Evolutionary conservation across 2,797 vertebrate genomes (phyloP), one percentile per base, ranked within the genome.

Genomic region (Cetoscarus ocellatus): DNA sequence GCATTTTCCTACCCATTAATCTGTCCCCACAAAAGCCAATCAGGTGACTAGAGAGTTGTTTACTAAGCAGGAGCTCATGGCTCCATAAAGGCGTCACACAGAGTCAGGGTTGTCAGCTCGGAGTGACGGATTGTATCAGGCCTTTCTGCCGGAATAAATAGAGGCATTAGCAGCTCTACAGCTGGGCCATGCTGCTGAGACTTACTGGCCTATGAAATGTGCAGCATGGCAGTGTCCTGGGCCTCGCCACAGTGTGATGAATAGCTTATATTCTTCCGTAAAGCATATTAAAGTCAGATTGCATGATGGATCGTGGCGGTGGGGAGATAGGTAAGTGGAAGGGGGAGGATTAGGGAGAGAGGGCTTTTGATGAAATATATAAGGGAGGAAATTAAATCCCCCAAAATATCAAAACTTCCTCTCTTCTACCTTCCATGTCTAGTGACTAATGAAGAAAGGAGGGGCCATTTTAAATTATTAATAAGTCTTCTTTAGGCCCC

Each of bases 241-340:
- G 87, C 78, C 67, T 85, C 42, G 42, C 67, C 74, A 67, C 63
- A n/a, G 57, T 48, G 61, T 95, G 93, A 95, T 93, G 84, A 92
- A 95, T 93, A 86, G 73, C 86, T 87, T 75, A 86, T 84, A 81
- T 86, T 92, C 81, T 80, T 84, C 84, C 5, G 73, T 86, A 87
- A 93, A 92, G 91, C 87, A 87, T 94, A 94, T 93, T 94, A 92
- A 91, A 93, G 90, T 88, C 90, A 85, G 75, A 89, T 86, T n/a
- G 19, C 36, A 79, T 91, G 91, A 94, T 91, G 72, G 88, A 94
- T 92, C 84, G 80, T 61, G 73, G 72, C 15, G 34, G 18, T 67
- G 67, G 83, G 59, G 66, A 47, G 58, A 52, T 70, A 79, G 72
- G 67, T 39, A 42, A 70, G 84, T 61, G 61, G 51, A 49, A 51